Evolutionary conservation across 1,140 invertebrate genomes (phyloP).

Genomic region (Dendrolimus kikuchii): DNA sequence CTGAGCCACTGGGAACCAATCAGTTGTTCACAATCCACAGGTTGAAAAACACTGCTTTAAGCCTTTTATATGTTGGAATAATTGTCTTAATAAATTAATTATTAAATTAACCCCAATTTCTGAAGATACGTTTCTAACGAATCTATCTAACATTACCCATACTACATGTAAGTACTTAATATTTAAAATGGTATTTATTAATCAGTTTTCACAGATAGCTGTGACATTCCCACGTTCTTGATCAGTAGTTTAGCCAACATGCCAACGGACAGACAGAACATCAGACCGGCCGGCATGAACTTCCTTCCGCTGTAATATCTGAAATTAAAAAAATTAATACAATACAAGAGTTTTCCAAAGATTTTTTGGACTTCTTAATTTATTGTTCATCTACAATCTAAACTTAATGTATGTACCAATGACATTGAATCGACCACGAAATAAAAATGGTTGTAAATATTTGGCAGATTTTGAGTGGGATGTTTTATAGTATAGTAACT

Average conservation of each 20-base stretch:
- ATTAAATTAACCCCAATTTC: neutral
- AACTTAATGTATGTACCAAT: neutral
- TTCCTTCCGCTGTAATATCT: slow-evolving; percentile 90
- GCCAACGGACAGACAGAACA: slow-evolving; percentile 75
- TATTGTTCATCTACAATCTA: neutral
- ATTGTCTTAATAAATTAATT: no score
- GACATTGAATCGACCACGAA: neutral
- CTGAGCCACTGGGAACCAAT: no score
- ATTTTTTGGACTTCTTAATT: no score
- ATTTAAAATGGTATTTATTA: no score
- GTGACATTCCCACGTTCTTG: slow-evolving; percentile 54
- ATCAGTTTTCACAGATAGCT: slow-evolving; percentile 41
- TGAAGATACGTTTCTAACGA: no score
- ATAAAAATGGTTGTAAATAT: neutral
- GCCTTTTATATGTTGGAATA: no score
- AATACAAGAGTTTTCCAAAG: no score
- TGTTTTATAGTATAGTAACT: no score
- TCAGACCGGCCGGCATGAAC: slow-evolving; percentile 95
- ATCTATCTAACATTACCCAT: no score
- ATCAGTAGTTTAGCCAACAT: slow-evolving; percentile 69
- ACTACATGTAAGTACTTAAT: no score
- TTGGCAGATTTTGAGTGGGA: no score
- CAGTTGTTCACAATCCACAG: neutral
- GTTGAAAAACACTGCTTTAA: no score
- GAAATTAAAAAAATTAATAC: slow-evolving; percentile 33